Conservation (phyloP, 2,113 vertebrate genomes). For the Grammomys dolichurus region DNA sequence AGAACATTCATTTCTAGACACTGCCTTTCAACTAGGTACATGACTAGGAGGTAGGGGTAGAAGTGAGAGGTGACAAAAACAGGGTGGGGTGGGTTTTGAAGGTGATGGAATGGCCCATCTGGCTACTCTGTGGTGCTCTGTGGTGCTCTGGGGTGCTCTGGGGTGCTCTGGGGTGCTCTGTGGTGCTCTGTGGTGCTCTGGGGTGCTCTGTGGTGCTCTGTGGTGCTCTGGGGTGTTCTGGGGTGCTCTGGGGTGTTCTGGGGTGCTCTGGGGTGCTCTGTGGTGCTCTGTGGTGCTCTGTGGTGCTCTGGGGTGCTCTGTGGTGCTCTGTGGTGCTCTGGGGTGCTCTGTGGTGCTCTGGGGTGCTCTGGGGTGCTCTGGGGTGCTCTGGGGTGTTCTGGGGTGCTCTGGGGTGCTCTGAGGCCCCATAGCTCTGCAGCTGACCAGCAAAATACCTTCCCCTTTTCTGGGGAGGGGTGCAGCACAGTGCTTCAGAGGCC, state of each 20-base stretch:
- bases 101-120: background rate
- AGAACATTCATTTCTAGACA: background rate
- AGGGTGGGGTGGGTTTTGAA: fast-evolving
- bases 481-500: background rate
- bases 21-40: background rate
- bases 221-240: no score
- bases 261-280: no score
- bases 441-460: no score
- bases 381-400: no score
- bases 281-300: no score
- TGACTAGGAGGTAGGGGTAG: background rate
- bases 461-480: background rate
- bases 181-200: background rate
- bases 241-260: no score
- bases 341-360: no score
- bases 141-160: no score
- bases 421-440: background rate
- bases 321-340: no score
- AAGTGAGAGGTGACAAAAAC: background rate
- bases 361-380: no score
- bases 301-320: no score
- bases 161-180: background rate
- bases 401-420: background rate
- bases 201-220: background rate
- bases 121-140: no score